Percentiles rank a stretch among this genome's conserved stretches.
Evolutionary conservation across 2,113 vertebrate species (phyloP).

Genomic region (Labeo catla): DNA sequence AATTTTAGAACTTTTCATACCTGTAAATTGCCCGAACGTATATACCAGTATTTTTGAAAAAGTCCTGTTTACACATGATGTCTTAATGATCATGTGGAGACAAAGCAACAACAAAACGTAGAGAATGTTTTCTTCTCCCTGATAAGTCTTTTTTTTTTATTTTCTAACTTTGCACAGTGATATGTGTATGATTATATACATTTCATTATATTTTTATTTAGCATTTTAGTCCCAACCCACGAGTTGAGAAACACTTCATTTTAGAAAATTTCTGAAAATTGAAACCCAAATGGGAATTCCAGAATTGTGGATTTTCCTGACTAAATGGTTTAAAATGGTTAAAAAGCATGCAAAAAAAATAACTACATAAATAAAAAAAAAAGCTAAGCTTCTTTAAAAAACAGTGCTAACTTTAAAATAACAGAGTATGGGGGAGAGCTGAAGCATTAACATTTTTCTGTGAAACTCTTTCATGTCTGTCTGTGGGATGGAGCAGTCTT

Average conservation of each 20-base stretch:
- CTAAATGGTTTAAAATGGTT: background rate
- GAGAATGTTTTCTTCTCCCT: background rate
- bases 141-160: background rate
- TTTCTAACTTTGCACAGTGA: background rate
- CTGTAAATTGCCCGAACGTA: too few species aligned
- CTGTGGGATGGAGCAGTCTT: background rate
- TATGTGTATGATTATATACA: background rate
- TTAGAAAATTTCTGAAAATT: background rate
- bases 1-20: too few species aligned
- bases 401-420: slow-evolving; percentile 25
- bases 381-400: background rate
- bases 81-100: too few species aligned
- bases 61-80: too few species aligned
- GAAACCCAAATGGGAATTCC: background rate
- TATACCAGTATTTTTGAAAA: too few species aligned
- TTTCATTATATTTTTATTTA: background rate
- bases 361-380: too few species aligned
- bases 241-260: background rate
- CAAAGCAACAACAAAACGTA: background rate
- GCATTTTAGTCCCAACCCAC: background rate
- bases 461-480: slow-evolving; percentile 16
- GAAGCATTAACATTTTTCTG: slow-evolving; percentile 59
- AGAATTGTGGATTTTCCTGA: background rate
- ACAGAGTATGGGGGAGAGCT: slow-evolving; percentile 42
- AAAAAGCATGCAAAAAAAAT: background rate